Evolutionary conservation across 1,140 invertebrate species (phyloP), one percentile per base, ranked within the genome.

Genomic region (Ceratoteleas bidentatus): DNA sequence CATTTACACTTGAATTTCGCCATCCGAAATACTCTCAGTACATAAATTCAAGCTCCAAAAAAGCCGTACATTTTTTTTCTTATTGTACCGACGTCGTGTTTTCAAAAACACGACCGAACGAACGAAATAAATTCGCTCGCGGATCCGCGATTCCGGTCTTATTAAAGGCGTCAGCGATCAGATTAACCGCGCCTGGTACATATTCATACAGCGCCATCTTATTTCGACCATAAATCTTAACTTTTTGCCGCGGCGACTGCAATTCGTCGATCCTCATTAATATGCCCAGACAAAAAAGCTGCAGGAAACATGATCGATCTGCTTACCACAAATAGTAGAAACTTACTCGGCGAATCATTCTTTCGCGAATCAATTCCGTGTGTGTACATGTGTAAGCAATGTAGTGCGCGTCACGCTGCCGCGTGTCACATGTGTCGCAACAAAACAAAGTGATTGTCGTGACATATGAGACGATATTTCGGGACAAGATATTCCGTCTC

Each of bases 371-470:
- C 87, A 86, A 88, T 88, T 88, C 85, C 66, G 81, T 81, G 61
- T 72, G 52, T 75, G 47, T 72, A 58, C 69, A 69, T 57, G 75
- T 83, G 62, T 80, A 81, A 62, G 62, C 52, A 76, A 66, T 49
- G 53, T 81, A 62, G 32, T 70, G 83, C 60, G 79, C 60, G 73
- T 65, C 68, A 73, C 83, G 83, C 61, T 56, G 47, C 73, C 52
- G 81, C 83, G 84, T 84, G 85, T 88, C 85, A 87, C 89, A 87
- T 66, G 83, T 90, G 88, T 88, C 85, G 85, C 87, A 85, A 87
- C 85, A 89, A 91, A 90, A 90, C 88, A 90, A 87, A 90, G 88
- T 87, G 87, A 89, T 90, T 85, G 87, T 84, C 82, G 85, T 89
- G 88, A 90, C 87, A 90, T 90, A 90, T 90, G 89, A 90, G 84